Conservation (phyloP, 2,797 vertebrate species). For the Sebastes paucispinis region DNA sequence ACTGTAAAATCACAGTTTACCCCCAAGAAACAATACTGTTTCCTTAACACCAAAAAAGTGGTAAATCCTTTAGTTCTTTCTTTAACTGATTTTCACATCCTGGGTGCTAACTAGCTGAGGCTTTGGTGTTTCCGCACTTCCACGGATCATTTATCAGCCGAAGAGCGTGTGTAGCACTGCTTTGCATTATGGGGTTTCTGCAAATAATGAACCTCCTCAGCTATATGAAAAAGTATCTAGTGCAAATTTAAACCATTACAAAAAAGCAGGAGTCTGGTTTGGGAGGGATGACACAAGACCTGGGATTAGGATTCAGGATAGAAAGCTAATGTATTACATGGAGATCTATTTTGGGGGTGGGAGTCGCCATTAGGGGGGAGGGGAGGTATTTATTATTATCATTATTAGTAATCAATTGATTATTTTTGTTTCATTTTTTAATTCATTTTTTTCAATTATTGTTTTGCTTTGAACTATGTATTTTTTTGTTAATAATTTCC, state of each 20-base stretch:
- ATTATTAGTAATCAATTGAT: not conserved
- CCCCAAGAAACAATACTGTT: slow-evolving; percentile 3
- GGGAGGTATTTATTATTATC: not conserved
- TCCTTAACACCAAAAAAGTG: slow-evolving; percentile 1
- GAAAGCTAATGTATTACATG: too few species aligned
- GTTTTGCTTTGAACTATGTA: not conserved
- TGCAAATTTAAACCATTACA: not conserved
- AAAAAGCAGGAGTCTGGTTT: not conserved
- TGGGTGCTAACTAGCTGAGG: slow-evolving; percentile 15
- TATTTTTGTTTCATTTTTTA: not conserved
- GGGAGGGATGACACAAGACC: not conserved
- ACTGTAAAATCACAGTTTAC: slow-evolving; percentile 37
- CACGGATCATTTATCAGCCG: not conserved
- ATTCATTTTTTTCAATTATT: not conserved
- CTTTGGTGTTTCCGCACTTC: not conserved
- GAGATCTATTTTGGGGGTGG: too few species aligned
- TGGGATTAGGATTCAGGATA: not conserved
- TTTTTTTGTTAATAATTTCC: not conserved
- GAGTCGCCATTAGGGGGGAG: too few species aligned
- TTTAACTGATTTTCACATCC: slow-evolving; percentile 42
- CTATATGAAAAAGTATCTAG: not conserved
- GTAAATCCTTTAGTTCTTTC: not conserved
- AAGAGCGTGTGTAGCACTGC: not conserved
- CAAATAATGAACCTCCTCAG: not conserved
- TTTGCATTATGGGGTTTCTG: not conserved